Percentiles rank a stretch among this genome's conserved stretches.
Conservation (phyloP, 1,140 invertebrate genomes). For the Andricus grossulariae region DNA sequence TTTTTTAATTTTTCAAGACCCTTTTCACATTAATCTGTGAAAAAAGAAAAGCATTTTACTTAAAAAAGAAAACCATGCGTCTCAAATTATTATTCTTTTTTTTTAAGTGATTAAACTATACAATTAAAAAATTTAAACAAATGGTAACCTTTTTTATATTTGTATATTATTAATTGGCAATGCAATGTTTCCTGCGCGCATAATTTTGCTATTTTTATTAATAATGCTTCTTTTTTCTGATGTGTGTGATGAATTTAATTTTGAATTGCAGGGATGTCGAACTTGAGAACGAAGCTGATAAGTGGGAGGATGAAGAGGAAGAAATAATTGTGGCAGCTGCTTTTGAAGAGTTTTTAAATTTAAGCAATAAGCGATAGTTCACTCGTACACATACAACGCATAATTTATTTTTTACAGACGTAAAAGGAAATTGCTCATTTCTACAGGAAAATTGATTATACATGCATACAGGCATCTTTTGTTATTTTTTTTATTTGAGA, state of each 20-base stretch:
- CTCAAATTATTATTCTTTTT: too few relatives aligned
- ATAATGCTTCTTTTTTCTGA: too few relatives aligned
- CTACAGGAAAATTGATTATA: background rate
- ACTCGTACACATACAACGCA: background rate
- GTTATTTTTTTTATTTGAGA: constrained; percentile 4
- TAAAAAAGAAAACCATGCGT: too few relatives aligned
- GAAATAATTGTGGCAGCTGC: constrained; percentile 67
- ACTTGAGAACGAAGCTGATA: constrained; percentile 36
- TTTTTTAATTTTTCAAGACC: too few relatives aligned
- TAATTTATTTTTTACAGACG: constrained; percentile 14
- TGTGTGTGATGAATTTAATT: constrained; percentile 32
- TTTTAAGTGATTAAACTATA: too few relatives aligned
- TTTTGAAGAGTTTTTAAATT: constrained; percentile 70
- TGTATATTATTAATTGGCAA: too few relatives aligned
- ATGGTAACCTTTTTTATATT: too few relatives aligned
- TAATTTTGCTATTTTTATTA: too few relatives aligned
- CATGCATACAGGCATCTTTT: background rate
- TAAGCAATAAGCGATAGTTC: constrained; percentile 9
- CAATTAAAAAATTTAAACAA: too few relatives aligned
- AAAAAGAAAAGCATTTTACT: too few relatives aligned
- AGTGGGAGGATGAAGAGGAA: constrained; percentile 61
- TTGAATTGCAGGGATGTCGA: constrained; percentile 45
- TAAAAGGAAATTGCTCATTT: constrained; percentile 4
- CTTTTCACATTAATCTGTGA: too few relatives aligned
- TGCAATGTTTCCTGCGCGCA: too few relatives aligned